Evolutionary conservation across 64 coral and sea anemone species (phyloP), one percentile per base, ranked within the genome.

Genomic region (Acropora yongei): DNA sequence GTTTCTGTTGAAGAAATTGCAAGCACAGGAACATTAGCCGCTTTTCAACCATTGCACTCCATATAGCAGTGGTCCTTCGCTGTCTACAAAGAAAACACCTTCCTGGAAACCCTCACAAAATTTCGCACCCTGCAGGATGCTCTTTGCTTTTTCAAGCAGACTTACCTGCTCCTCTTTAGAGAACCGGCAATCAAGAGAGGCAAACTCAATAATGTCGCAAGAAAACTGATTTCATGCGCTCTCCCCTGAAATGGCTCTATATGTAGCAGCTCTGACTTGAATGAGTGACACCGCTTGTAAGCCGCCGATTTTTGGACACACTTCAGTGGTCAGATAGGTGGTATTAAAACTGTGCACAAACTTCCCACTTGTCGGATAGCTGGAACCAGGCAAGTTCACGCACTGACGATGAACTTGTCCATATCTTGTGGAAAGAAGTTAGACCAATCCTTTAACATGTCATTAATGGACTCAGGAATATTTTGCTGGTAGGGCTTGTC

Each of bases 261-360:
- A 44, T 66, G 63, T 11, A 76, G 89, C 18, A 58, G 74, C 1
- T 75, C 46, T 13, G 13, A 91, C 51, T 50, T 58, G 12, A 80
- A 80, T 8, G 78, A 80, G 16, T 41, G 74, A 75, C 82, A 87
- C 74, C 74, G 50, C 82, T 80, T 88, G 78, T 88, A 93, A n/a
- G 91, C 74, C n/a, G 20, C 61, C 49, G 91, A 60, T 44, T 93
- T 93, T 84, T 93, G 84, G 84, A 19, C 82, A 78, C 8, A 92
- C 50, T 77, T 68, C 86, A 30, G 30, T 30, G 30, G 30, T 30
- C 30, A 7, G 44, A 41, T 20, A 51, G n/a, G n/a, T 79, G 53
- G 0, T 71, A 48, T 8, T 55, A 1, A 69, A 87, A 86, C 58
- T 86, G 14, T 48, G 51, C 1, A 5, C 57, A 9, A 16, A 83